phyloP scores from a whole-genome alignment of 2,888 invertebrate species.

The Sycophila texana region DNA sequence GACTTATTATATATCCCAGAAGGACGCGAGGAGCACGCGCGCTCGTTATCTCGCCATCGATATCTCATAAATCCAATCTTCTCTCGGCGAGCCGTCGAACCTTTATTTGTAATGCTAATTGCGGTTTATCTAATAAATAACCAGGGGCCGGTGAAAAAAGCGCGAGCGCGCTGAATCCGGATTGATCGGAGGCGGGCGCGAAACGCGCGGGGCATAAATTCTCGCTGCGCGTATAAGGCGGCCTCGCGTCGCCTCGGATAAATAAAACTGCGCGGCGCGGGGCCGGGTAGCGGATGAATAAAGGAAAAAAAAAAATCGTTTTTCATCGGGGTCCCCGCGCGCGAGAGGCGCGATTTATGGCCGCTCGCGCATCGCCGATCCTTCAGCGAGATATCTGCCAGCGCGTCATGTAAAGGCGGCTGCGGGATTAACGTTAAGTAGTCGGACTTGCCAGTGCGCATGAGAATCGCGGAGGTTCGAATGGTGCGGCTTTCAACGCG shows the following conservation, averaged over 20 bases:
- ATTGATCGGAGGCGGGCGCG: background rate
- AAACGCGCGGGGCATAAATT: background rate
- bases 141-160: slow-evolving; percentile 33
- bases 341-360: slow-evolving; percentile 36
- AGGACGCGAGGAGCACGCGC: too few species aligned
- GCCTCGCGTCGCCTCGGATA: background rate
- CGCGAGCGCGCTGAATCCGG: background rate
- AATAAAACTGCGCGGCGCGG: background rate
- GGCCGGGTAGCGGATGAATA: background rate
- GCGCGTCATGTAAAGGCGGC: background rate
- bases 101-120: background rate
- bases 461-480: too few species aligned
- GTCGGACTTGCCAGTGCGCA: background rate
- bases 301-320: slow-evolving; percentile 16
- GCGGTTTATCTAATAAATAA: slow-evolving; percentile 30
- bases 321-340: slow-evolving; percentile 27
- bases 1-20: too few species aligned
- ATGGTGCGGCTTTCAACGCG: slow-evolving; percentile 30
- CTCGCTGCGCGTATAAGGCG: too few species aligned
- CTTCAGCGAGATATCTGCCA: slow-evolving; percentile 17
- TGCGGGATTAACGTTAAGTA: slow-evolving; percentile 45
- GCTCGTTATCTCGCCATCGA: too few species aligned
- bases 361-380: slow-evolving; percentile 39
- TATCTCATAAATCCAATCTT: too few species aligned
- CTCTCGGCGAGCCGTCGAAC: too few species aligned